These are phyloP conservation scores for Macrotis lagotis DNA, from an alignment of 2,113 vertebrate species.

Conservation along the genomic window DNA sequence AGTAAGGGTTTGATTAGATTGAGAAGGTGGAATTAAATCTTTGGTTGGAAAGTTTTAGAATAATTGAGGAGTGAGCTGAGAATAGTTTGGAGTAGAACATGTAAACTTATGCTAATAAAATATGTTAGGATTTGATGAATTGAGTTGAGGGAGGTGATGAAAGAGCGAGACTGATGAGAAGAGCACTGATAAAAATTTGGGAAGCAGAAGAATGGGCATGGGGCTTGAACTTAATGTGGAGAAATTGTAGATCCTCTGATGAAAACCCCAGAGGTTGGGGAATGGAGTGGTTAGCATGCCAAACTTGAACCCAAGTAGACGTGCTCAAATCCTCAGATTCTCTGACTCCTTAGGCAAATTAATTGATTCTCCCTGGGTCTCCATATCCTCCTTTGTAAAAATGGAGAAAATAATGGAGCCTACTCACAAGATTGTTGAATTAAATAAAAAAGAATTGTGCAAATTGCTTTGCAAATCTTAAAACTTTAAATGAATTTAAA, in stretches of 20 bases:
- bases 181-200: background rate
- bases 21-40: no score
- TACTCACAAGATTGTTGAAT: background rate
- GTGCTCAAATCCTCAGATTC: background rate
- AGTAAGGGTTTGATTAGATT: no score
- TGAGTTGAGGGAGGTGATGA: no score
- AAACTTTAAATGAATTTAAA: background rate
- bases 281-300: background rate
- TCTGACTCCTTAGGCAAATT: background rate
- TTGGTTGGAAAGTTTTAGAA: no score
- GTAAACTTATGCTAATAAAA: no score
- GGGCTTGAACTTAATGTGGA: background rate
- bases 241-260: background rate
- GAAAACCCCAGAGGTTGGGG: background rate
- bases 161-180: background rate
- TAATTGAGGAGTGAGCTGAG: no score
- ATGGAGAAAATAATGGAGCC: background rate
- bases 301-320: background rate
- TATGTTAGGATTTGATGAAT: no score
- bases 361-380: background rate
- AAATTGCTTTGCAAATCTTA: background rate
- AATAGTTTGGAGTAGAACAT: no score
- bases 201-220: background rate
- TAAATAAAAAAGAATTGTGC: background rate
- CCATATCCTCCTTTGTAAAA: background rate